Base-by-base conservation (phyloP, 2,888 invertebrate species). In the Dolichopus griseipennis region DNA sequence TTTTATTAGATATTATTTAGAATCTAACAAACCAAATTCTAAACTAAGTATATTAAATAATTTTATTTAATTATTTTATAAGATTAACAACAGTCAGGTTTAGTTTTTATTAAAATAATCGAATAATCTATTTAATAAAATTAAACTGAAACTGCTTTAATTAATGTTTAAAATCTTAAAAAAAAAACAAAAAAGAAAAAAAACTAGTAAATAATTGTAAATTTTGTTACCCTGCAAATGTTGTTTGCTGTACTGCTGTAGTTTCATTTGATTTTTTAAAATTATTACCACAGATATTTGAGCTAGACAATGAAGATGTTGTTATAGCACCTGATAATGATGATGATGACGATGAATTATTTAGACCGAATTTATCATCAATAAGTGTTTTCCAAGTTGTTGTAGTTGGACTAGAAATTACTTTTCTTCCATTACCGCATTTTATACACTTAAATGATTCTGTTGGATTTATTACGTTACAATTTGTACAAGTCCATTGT, bases 401-500 rank as follows among this genome's bases (percentile, higher is more conserved):
- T 73, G 76, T 70, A 72, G 75, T 74, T 71, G 76, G 75, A 73
- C 75, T 74, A 65, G 78, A 75, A 70, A 78, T 76, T 69, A 78
- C 78, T 80, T 85, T 84, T 77, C 88, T 84, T 79, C 85, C 84
- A 78, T 85, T 85, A 75, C 90, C 91, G 85, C 93, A 93, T 86
- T 91, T 88, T 85, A 90, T 86, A 83, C 93, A 93, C 85, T 87
- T 89, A 76, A 87, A 84, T 82, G 89, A 88, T 84, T 93, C 93
- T 73, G 92, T 92, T 74, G 93, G 92, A 83, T 93, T 93, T 83
- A 93, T 92, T 83, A 90, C 87, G 84, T 90, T 88, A 85, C 93
- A 93, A 83, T 88, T 87, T 82, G 87, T 87, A 86, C 93, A 93
- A 85, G 92, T 90, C 93, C 93, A 94, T 85, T 93, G 93, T 83